Conservation (phyloP, 2,113 vertebrate species). For the Axis porcinus region DNA sequence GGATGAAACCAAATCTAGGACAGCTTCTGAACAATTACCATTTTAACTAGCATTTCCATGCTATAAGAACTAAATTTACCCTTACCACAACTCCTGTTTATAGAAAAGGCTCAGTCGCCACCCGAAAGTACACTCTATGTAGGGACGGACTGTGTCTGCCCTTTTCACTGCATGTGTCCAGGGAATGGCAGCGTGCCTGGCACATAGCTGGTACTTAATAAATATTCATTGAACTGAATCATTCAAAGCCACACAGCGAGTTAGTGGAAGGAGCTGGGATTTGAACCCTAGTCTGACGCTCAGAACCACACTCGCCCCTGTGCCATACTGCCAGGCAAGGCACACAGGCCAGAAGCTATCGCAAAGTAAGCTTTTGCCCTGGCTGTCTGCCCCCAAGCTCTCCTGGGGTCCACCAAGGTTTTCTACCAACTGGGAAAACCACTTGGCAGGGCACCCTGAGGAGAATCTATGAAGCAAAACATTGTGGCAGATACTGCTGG, state of each 20-base stretch:
- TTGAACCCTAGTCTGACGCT: not conserved
- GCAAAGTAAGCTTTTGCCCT: not conserved
- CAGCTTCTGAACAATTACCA: constrained; percentile 27
- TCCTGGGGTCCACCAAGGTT: not conserved
- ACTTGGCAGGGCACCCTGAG: not conserved
- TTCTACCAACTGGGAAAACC: not conserved
- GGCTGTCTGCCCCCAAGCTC: not conserved
- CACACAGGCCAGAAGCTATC: not conserved
- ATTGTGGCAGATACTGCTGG: not conserved
- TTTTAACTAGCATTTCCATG: not conserved
- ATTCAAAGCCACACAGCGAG: not conserved
- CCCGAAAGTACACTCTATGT: not conserved
- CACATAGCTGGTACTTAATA: not conserved
- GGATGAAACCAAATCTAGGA: constrained; percentile 38
- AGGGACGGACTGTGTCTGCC: not conserved
- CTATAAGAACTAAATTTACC: constrained; percentile 18
- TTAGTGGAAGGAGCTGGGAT: not conserved
- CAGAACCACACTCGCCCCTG: not conserved
- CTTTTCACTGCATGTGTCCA: not conserved
- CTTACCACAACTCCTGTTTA: not conserved
- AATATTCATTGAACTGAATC: not conserved
- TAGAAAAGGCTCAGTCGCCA: not conserved
- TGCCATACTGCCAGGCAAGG: not conserved
- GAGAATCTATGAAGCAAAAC: not conserved
- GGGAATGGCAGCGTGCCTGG: not conserved